Evolutionary conservation across 2,797 vertebrate genomes (phyloP).

Genomic region (Xiphophorus birchmanni): DNA sequence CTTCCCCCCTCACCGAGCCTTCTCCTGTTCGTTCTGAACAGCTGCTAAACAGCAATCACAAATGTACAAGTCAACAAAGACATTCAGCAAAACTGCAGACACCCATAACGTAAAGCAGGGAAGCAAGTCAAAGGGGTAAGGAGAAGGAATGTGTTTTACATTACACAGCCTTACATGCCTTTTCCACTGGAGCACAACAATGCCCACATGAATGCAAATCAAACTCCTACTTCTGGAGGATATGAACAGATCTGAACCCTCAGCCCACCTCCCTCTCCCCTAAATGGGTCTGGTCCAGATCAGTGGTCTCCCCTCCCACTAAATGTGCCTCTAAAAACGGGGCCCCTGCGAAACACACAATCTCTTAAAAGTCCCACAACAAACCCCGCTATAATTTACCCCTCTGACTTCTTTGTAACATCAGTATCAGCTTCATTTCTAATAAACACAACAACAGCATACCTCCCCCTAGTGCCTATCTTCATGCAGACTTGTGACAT

Average conservation of each 20-base stretch:
- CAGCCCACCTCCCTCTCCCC: neutral
- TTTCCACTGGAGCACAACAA: conserved; percentile 11
- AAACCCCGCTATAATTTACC: neutral
- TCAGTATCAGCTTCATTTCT: conserved; percentile 40
- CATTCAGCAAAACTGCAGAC: conserved; percentile 30
- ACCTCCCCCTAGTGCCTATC: conserved; percentile 69
- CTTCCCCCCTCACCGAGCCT: conserved; percentile 33
- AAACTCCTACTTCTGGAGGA: neutral
- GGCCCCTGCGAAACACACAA: conserved; percentile 29
- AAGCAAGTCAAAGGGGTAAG: conserved; percentile 1
- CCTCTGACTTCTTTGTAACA: conserved; percentile 20
- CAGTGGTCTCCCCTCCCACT: conserved; percentile 24
- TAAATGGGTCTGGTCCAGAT: conserved; percentile 20
- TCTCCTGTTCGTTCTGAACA: conserved; percentile 54
- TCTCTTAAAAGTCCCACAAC: conserved; percentile 4
- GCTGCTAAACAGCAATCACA: conserved; percentile 52
- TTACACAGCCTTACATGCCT: conserved; percentile 8
- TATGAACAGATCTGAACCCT: conserved; percentile 7
- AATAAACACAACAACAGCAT: conserved; percentile 54
- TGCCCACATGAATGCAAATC: conserved; percentile 10
- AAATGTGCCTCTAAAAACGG: conserved; percentile 3
- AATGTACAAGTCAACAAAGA: conserved; percentile 41
- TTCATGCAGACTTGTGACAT: conserved; percentile 25
- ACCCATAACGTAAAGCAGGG: conserved; percentile 10
- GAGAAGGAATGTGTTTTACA: conserved; percentile 10